Percentiles rank a stretch among this genome's conserved stretches.
Evolutionary conservation across 1,140 invertebrate species (phyloP).

Genomic region (Ptiloglossa arizonensis): DNA sequence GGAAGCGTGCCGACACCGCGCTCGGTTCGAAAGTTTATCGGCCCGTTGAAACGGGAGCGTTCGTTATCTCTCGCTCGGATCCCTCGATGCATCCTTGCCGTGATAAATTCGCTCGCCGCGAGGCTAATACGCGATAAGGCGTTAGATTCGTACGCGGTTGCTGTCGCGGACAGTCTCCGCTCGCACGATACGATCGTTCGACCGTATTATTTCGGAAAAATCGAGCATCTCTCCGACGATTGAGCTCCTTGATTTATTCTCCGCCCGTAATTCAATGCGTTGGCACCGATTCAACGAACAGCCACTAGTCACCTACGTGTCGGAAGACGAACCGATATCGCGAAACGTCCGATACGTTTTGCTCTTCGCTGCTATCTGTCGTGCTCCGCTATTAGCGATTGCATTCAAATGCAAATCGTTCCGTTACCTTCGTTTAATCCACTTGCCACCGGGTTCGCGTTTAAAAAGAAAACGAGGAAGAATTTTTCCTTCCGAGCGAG

Average conservation of each 20-base stretch:
- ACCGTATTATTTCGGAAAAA: no score
- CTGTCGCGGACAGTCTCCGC: background rate
- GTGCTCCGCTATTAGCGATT: no score
- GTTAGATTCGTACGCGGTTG: background rate
- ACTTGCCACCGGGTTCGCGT: no score
- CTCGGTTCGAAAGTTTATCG: constrained; percentile 32
- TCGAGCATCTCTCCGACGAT: no score
- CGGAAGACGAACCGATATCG: no score
- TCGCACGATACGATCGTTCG: no score
- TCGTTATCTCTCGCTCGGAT: background rate
- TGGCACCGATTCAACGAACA: background rate
- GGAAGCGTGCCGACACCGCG: constrained; percentile 36
- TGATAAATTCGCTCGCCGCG: background rate
- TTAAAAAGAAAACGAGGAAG: no score
- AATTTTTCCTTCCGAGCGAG: background rate
- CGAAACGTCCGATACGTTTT: no score
- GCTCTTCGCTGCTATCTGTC: no score
- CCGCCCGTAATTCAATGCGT: background rate
- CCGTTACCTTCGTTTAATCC: background rate
- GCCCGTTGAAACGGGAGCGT: background rate
- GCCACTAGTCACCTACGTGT: background rate
- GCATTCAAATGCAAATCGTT: no score
- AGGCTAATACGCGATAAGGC: background rate
- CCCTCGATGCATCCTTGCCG: background rate
- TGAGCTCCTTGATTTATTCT: no score